phyloP scores from a whole-genome alignment of 2,888 invertebrate genomes.

The Mallateleia sp. region DNA sequence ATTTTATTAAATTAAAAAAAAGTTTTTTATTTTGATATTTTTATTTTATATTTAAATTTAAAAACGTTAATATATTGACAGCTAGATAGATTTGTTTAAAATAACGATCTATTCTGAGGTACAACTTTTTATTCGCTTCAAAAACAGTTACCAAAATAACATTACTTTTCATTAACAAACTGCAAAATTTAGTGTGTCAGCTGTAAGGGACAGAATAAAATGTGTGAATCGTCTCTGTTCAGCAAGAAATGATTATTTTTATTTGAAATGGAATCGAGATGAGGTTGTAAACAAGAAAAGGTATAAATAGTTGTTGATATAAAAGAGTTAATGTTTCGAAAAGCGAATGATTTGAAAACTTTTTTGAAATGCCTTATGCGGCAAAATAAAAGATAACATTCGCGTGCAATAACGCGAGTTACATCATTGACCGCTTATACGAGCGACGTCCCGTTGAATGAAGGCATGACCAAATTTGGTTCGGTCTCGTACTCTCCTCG shows the following conservation, averaged over 20 bases:
- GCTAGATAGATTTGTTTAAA: too few relatives aligned
- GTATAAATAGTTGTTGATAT: conserved; percentile 20
- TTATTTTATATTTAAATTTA: too few relatives aligned
- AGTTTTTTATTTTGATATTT: too few relatives aligned
- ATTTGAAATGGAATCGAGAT: background rate
- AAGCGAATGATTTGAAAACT: conserved; percentile 42
- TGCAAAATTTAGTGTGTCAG: too few relatives aligned
- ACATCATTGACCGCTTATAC: conserved; percentile 78
- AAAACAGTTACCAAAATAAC: too few relatives aligned
- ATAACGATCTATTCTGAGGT: too few relatives aligned
- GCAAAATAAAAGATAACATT: conserved; percentile 64
- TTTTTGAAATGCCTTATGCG: conserved; percentile 64
- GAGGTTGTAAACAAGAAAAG: conserved; percentile 4
- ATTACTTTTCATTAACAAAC: too few relatives aligned
- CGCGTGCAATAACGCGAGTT: conserved; percentile 72
- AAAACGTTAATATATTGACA: too few relatives aligned
- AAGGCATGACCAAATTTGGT: conserved; percentile 87
- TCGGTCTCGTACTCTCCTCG: conserved; percentile 80
- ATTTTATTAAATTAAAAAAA: too few relatives aligned
- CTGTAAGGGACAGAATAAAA: too few relatives aligned
- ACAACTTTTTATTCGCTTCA: too few relatives aligned
- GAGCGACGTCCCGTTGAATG: conserved; percentile 84
- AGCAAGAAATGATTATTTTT: background rate
- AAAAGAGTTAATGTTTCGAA: conserved; percentile 52
- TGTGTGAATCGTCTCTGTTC: too few relatives aligned